Percentiles rank a stretch among this genome's conserved stretches.
Conservation (phyloP, 2,113 vertebrate genomes). For the Patagioenas fasciata region DNA sequence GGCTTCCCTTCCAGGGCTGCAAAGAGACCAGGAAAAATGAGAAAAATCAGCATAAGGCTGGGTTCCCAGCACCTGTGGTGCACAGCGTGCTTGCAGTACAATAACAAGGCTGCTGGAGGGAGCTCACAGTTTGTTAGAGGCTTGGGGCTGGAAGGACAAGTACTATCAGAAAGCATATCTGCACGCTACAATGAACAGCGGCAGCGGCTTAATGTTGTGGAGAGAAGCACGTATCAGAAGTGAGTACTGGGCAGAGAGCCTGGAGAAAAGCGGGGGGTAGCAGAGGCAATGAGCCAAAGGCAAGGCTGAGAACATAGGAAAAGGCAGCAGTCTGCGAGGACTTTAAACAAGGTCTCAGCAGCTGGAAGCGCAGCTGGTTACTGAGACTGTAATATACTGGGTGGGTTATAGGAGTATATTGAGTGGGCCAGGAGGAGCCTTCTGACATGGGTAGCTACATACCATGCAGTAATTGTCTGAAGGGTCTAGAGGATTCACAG, state of each 20-base stretch:
- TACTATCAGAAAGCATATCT: background rate
- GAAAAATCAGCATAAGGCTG: background rate
- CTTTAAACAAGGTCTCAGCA: background rate
- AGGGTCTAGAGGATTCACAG: background rate
- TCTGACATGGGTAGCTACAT: background rate
- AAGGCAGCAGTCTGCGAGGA: background rate
- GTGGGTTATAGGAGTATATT: background rate
- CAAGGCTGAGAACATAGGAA: background rate
- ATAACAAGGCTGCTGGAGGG: constrained; percentile 12
- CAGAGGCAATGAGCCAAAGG: background rate
- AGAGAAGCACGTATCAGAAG: background rate
- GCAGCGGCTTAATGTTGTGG: background rate
- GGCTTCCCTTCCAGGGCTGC: background rate
- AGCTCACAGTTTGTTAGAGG: constrained; percentile 16
- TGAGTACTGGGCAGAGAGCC: background rate
- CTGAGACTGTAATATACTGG: background rate
- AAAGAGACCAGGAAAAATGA: background rate
- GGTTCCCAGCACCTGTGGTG: background rate
- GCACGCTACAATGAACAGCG: background rate
- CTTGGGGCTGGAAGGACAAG: background rate
- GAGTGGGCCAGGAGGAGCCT: too few relatives aligned
- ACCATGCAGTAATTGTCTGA: fast-evolving
- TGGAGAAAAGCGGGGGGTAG: fast-evolving
- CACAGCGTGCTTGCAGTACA: background rate
- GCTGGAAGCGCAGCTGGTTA: background rate